Evolutionary conservation across 2,797 vertebrate species (phyloP), one percentile per base, ranked within the genome.

Genomic region (Chaetodon trifasciatus): DNA sequence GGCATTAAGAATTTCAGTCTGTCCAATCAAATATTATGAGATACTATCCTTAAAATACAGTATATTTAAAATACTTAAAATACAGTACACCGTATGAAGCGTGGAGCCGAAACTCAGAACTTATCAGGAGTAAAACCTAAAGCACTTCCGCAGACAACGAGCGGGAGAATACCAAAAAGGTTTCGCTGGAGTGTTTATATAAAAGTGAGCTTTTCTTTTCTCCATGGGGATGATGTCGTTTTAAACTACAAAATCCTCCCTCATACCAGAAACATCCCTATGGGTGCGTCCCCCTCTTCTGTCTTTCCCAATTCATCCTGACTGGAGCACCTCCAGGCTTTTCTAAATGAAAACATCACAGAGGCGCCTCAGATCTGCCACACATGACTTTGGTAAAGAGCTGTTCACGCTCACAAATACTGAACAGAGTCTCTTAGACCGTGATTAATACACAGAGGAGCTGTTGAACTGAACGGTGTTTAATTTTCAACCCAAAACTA

Each of bases 401-500:
- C 39, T 40, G 42, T 39, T 81, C 53, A 66, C 42, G 12, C 66
- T 71, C 16, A 37, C 63, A 56, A 76, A 81, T 28, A 73, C 42
- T 64, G 58, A 81, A 46, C 40, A 23, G 24, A 57, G 65, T 69
- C 55, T 79, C 23, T 50, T 5, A 55, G 46, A 23, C 58, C 3
- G 24, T 4, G 50, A 71, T 78, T 68, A 66, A 12, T 42, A 78
- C 66, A 32, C 55, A 69, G 78, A 83, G 69, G 67, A 68, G 78
- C 74, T 66, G 62, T 57, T 81, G 32, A 83, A 74, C 53, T 72
- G 50, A 86, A 62, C 19, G 67, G 3, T 23, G 79, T 46, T 87
- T 77, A 60, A 58, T 75, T 86, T 78, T 65, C 58, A 78, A 58
- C 35, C 50, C 49, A 52, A 64, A 68, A 78, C 79, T 84, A 74